Base-by-base conservation (phyloP, 2,113 vertebrate genomes). In the Rhagologus leucostigma region DNA sequence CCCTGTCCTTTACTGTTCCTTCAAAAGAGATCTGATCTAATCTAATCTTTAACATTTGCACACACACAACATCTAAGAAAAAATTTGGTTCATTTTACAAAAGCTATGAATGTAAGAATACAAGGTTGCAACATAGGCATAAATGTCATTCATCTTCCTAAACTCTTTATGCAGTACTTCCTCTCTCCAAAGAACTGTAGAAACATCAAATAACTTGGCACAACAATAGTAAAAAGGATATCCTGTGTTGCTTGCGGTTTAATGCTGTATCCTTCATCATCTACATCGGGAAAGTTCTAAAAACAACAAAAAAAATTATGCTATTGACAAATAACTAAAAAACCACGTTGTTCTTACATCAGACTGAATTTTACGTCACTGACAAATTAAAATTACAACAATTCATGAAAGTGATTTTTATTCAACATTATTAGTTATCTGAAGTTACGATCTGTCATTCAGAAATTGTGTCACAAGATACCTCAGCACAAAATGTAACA, bases 231-330 rank as follows among this genome's bases (percentile, higher is more conserved):
- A 33, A 64, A 97, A 98, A 99, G 99, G 99, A 99, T 99, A 96
- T 99, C 99, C 95, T 99, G 99, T 94, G 98, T 98, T 90, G 95
- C 93, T 98, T 99, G 99, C 76, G 99, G 99, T 95, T 99, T 98
- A 98, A 99, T 99, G 94, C 99, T 99, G 97, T 99, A 99, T 32
- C 99, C 99, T 97, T 99, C 99, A 60, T 99, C 99, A 95, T 99
- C 99, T 30, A 99, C 99, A 95, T 98, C 99, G 87, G 99, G 99
- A 96, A 99, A 98, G 87, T 99, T 99, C 99, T 99, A 81, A 75
- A 96, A 95, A 67, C 18, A 94, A 83, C 49, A 63, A 83, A 26
- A 87, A 64, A 80, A 84, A 67, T 60, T 62, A 94, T 26, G 79
- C 4, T 57, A 89, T 82, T 68, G 33, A 84, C 50, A 96, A 93